Base-by-base conservation (phyloP, 2,797 vertebrate species). In the Characodon lateralis region DNA sequence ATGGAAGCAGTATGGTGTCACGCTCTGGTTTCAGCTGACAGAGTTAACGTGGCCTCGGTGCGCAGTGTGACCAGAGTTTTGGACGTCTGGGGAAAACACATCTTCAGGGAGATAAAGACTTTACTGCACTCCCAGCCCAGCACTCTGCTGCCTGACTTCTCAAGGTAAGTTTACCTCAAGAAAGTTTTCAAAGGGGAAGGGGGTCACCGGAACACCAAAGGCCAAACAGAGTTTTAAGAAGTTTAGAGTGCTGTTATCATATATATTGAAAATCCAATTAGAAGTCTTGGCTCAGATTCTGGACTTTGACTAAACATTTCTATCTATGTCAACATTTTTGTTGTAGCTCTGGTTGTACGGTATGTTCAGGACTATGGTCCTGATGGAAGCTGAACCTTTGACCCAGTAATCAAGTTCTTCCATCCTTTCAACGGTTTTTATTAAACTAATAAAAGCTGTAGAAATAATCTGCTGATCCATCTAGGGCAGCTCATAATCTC, bases 61-160 rank as follows among this genome's bases (percentile, higher is more conserved):
- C 94, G 94, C 85, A 96, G 96, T 41, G 93, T 96, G 86, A 96
- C 96, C 85, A 90, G 95, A 86, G 94, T 95, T 75, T 87, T 96
- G 81, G 95, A 96, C 2, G 85, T 87, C 58, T 96, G 96, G 96
- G 95, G 96, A 16, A 96, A 96, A 89, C 93, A 93, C 50, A 96
- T 96, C 86, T 96, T 96, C 88, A 94, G 86, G 51, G 95, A 96
- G 83, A 94, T 96, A 89, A 96, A 95, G 89, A 94, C 91, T 66
- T 75, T 95, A 68, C 89, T 96, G 77, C 94, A 95, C 88, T 96
- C 95, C 28, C 86, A 96, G 89, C 96, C 96, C 76, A 96, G 82
- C 65, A 50, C 93, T 0, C 93, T 96, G 71, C 91, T 96, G 75
- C 96, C 96, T 0, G 96, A 96, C 89, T 96, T 96, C 88, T 96